Base-by-base conservation (phyloP, 2,113 vertebrate genomes). In the Hypocryptadius cinnamomeus region DNA sequence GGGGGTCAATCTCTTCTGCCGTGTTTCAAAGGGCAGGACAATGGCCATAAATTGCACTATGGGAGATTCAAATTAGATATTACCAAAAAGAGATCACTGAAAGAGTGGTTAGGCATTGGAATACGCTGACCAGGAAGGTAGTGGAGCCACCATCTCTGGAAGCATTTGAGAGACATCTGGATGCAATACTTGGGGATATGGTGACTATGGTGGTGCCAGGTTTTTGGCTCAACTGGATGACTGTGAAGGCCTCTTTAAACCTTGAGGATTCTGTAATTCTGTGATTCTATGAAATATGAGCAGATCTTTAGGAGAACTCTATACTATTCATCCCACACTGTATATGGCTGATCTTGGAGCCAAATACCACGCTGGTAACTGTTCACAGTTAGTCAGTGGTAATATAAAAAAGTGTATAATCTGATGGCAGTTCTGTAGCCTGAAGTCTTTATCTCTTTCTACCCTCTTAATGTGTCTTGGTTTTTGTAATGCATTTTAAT, bases 401-500 rank as follows among this genome's bases (percentile, higher is more conserved):
- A 76, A 64, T 53, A 51, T 30, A 15, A 56, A 83, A 37, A 72
- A 25, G 6, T 65, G 35, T 19, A 25, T 69, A 60, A 73, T 77
- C 37, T 83, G 50, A 48, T 39, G 48, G 21, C 33, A 92, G 50
- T 81, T 61, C 51, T 87, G 25, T 57, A 74, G 42, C 42, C 51
- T 74, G 48, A 90, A 88, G 44, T 68, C 53, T 85, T 92, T 30
- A 39, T 73, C 51, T 78, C 22, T 48, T 78, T 78, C 51, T 70
- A 3, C 47, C 31, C n/a, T 40, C 47, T 85, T 88, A 74, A 77
- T 79, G 24, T 85, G 16, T 76, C 71, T 73, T 69, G 22, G 7
- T 31, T 92, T 93, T 79, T 65, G 59, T 33, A 76, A 30, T 15
- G 6, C 65, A 33, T 88, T 90, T 33, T 85, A 73, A 88, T 90